Percentiles rank a stretch among this genome's conserved stretches.
Evolutionary conservation across 2,797 vertebrate species (phyloP).

Genomic region (Sebastiscus tertius): DNA sequence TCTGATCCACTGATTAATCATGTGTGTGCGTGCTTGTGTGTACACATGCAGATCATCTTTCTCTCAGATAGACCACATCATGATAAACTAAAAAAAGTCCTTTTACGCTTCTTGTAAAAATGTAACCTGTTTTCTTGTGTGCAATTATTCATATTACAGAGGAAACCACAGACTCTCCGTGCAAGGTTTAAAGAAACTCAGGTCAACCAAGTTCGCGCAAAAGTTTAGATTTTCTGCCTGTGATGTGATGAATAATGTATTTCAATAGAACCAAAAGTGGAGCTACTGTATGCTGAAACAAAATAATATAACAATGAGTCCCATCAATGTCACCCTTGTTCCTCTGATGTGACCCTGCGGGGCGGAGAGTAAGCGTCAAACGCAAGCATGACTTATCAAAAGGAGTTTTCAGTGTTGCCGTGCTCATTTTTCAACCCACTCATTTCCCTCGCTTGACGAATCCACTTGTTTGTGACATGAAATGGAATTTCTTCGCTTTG

Average conservation of each 20-base stretch:
- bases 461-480: constrained; percentile 49
- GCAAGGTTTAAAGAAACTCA: background rate
- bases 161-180: background rate
- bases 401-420: constrained; percentile 30
- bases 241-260: constrained; percentile 20
- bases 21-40: background rate
- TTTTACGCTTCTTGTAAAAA: background rate
- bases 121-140: background rate
- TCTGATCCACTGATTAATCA: background rate
- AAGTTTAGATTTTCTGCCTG: background rate
- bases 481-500: constrained; percentile 51
- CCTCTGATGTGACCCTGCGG: constrained; percentile 45
- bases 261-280: constrained; percentile 6
- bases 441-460: constrained; percentile 37
- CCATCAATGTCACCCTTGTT: constrained; percentile 38
- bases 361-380: constrained; percentile 32
- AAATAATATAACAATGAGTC: constrained; percentile 30
- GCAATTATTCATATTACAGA: background rate
- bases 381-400: constrained; percentile 55
- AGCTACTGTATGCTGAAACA: background rate
- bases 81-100: background rate
- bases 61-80: background rate
- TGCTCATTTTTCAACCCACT: constrained; percentile 50
- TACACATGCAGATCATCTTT: background rate
- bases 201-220: background rate